Evolutionary conservation across 2,888 invertebrate genomes (phyloP).

Genomic region (Dicyrtomina minuta): DNA sequence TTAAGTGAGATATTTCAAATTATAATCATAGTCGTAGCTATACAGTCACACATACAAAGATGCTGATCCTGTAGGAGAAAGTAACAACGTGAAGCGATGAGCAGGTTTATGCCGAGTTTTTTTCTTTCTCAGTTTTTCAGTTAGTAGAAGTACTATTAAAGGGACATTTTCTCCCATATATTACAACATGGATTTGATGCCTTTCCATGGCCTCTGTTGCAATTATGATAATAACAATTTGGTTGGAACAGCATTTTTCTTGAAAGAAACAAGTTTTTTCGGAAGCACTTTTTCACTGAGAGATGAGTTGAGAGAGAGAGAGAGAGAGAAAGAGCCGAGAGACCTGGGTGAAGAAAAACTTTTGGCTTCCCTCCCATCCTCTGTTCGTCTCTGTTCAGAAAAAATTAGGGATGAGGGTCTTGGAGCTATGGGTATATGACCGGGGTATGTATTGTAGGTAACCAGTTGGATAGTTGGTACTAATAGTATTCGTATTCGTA

Average conservation of each 20-base stretch:
- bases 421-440: background rate
- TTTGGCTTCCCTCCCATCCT: constrained; percentile 26
- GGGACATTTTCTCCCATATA: constrained; percentile 5
- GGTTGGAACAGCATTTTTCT: constrained; percentile 20
- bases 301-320: background rate
- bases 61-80: too few relatives aligned
- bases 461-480: too few relatives aligned
- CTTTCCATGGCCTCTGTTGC: constrained; percentile 22
- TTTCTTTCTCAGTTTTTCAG: too few relatives aligned
- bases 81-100: too few relatives aligned
- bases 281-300: constrained; percentile 22
- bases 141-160: too few relatives aligned
- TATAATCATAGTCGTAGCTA: too few relatives aligned
- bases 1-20: too few relatives aligned
- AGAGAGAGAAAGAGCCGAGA: constrained; percentile 11
- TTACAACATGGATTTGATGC: constrained; percentile 13
- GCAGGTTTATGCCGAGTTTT: too few relatives aligned
- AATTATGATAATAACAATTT: constrained; percentile 32
- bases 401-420: background rate
- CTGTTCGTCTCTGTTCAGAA: too few relatives aligned
- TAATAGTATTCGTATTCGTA: too few relatives aligned
- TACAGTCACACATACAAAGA: too few relatives aligned
- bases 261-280: constrained; percentile 20
- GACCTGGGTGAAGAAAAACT: constrained; percentile 18
- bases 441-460: background rate